phyloP scores from a whole-genome alignment of 2,113 vertebrate genomes.

The Colaptes auratus region DNA sequence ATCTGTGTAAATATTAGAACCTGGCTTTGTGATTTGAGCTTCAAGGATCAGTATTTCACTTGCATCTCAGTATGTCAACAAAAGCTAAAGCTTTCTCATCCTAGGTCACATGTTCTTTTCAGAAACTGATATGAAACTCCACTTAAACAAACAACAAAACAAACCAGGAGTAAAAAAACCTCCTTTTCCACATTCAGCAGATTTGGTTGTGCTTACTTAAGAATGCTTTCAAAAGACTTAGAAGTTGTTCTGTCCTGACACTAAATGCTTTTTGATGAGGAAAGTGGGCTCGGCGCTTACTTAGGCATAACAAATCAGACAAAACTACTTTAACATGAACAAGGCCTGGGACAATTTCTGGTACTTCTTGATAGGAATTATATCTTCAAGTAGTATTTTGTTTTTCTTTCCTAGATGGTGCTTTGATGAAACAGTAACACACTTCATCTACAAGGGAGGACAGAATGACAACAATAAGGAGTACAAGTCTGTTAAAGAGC shows the following conservation, averaged over 20 bases:
- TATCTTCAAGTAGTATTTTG: not conserved
- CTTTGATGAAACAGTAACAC: constrained; percentile 94
- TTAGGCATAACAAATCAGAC: not conserved
- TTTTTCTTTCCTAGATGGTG: constrained; percentile 83
- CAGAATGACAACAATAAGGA: constrained; percentile 91
- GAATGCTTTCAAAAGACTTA: not conserved
- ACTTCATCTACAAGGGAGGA: constrained; percentile 96
- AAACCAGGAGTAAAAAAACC: not conserved
- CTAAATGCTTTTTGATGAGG: not conserved
- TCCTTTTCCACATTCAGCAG: not conserved
- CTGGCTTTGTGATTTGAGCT: not conserved
- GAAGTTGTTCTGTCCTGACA: not conserved
- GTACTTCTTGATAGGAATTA: not conserved
- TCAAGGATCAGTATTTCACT: not conserved
- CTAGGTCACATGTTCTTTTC: not conserved
- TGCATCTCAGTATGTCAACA: not conserved
- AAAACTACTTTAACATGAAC: not conserved
- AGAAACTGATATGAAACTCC: not conserved
- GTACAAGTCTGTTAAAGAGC: constrained; percentile 90
- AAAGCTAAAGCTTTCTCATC: not conserved
- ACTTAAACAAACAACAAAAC: not conserved
- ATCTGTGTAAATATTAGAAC: not conserved
- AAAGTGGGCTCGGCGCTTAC: not conserved
- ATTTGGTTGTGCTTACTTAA: not conserved
- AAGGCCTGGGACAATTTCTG: not conserved